Conservation (phyloP, 2,888 invertebrate genomes). For the Rhorus exstirpatorius region DNA sequence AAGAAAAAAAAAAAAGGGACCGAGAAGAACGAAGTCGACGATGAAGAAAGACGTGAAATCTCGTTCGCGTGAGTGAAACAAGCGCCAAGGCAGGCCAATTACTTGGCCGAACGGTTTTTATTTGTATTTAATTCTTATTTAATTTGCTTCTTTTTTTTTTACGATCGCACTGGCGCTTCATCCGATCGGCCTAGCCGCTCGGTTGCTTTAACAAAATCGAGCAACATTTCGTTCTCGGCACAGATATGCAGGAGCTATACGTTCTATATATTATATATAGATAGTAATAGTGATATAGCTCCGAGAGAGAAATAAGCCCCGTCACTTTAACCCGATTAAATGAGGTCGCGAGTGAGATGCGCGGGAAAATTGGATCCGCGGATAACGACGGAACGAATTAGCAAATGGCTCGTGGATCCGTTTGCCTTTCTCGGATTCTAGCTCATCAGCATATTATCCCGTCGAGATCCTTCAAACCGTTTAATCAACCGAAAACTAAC, state of each 20-base stretch:
- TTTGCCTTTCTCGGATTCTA: conserved; percentile 60
- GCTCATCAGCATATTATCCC: conserved; percentile 56
- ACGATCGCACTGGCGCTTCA: conserved; percentile 75
- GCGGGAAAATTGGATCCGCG: conserved; percentile 70
- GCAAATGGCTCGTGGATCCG: conserved; percentile 69
- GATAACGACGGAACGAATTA: conserved; percentile 72
- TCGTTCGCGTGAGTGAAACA: conserved; percentile 72
- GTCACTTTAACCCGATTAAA: conserved; percentile 72
- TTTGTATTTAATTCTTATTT: conserved; percentile 86
- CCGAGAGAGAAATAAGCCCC: conserved; percentile 49
- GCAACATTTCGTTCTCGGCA: conserved; percentile 76
- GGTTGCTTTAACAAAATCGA: conserved; percentile 82
- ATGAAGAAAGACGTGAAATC: conserved; percentile 68
- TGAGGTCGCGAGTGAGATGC: conserved; percentile 58
- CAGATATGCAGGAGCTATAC: conserved; percentile 68
- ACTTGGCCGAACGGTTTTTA: conserved; percentile 85
- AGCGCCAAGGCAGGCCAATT: conserved; percentile 82
- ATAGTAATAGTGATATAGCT: neutral
- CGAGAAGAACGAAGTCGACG: conserved; percentile 38
- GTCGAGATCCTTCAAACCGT: conserved; percentile 23
- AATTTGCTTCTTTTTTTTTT: conserved; percentile 86
- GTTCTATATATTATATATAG: conserved; percentile 22
- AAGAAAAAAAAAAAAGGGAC: neutral
- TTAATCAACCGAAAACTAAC: conserved; percentile 44
- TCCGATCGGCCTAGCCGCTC: conserved; percentile 27